These are phyloP conservation scores for Chiloscyllium punctatum DNA, from an alignment of 2,797 vertebrate species.

Conservation along the genomic window DNA sequence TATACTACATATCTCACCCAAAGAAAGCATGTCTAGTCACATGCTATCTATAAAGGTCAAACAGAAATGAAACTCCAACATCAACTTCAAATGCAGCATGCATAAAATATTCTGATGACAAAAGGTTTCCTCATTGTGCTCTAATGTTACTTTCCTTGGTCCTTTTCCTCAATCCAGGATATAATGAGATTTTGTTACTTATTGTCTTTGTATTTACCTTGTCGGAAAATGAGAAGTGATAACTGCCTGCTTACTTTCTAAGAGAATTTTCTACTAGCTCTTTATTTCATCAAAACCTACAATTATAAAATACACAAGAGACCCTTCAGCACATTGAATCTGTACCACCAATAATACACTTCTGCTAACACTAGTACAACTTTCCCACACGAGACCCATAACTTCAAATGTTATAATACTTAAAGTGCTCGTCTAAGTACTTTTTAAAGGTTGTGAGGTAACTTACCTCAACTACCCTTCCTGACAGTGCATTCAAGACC, in stretches of 20 bases:
- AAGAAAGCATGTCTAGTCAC: not conserved
- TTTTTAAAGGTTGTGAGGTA: no score
- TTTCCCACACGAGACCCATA: no score
- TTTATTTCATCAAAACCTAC: not conserved
- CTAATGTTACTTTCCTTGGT: not conserved
- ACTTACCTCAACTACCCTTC: no score
- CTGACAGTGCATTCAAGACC: no score
- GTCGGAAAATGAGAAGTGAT: not conserved
- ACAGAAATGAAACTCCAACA: not conserved
- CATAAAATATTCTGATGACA: not conserved
- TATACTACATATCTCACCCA: not conserved
- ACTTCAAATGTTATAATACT: no score
- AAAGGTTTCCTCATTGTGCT: not conserved
- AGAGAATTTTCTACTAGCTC: not conserved
- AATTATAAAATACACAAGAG: no score
- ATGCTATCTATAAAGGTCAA: not conserved
- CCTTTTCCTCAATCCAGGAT: not conserved
- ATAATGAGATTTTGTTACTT: not conserved
- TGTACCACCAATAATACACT: no score
- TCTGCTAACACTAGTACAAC: no score
- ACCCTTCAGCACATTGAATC: no score
- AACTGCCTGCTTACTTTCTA: not conserved
- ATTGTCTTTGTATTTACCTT: not conserved
- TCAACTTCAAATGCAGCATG: not conserved
- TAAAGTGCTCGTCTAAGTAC: no score